Evolutionary conservation across 1,140 invertebrate genomes (phyloP).

Genomic region (Wasmannia auropunctata): DNA sequence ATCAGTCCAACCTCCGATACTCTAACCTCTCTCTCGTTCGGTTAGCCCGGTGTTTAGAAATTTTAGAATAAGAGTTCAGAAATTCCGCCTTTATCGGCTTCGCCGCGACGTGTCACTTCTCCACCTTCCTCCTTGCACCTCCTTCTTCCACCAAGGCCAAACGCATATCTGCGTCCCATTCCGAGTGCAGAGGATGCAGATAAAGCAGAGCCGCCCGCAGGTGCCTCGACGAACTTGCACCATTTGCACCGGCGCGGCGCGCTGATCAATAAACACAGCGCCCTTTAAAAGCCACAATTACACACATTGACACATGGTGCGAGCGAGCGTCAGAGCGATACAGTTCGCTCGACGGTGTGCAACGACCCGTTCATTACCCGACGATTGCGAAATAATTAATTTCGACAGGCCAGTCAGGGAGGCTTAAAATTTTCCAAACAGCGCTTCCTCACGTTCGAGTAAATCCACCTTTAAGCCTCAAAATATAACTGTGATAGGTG

Average conservation of each 20-base stretch:
- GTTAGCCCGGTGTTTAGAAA: too few species aligned
- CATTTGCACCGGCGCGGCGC: background rate
- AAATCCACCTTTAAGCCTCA: background rate
- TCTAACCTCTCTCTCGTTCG: too few species aligned
- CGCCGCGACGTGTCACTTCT: background rate
- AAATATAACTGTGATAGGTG: background rate
- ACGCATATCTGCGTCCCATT: background rate
- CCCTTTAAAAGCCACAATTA: background rate
- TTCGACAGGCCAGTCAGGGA: background rate
- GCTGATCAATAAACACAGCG: conserved; percentile 21
- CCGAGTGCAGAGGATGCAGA: background rate
- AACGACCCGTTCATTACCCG: background rate
- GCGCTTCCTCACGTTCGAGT: background rate
- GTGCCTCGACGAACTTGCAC: background rate
- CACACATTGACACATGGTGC: too few species aligned
- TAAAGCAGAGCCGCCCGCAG: background rate
- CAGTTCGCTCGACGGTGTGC: background rate
- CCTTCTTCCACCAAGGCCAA: background rate
- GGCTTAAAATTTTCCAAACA: background rate
- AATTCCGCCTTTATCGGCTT: background rate
- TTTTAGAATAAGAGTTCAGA: background rate
- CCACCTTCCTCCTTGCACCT: background rate
- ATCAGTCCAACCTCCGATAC: background rate
- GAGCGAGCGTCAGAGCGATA: background rate
- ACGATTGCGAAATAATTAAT: background rate